Base-by-base conservation (phyloP, 2,888 invertebrate genomes). In the Sialis fuliginosa region DNA sequence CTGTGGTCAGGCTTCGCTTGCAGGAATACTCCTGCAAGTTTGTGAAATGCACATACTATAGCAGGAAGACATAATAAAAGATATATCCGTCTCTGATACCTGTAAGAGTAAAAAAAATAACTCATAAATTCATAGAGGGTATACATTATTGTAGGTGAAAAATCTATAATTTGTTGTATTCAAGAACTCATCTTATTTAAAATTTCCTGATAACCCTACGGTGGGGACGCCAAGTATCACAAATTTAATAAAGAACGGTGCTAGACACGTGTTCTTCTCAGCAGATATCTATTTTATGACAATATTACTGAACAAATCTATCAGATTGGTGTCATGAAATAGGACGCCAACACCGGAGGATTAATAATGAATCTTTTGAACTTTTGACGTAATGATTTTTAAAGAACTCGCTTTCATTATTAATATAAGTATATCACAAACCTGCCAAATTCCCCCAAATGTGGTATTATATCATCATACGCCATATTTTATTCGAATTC, bases 41-140 rank as follows among this genome's bases (percentile, higher is more conserved):
- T 82, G 60, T 82, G 81, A 54, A 83, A 77, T 43, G 81, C 81
- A 61, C 80, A 80, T 10, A 77, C 68, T 56, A 83, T 77, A 6
- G 79, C 77, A 13, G 82, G 81, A 43, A 82, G 64, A 56, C 81
- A 80, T 40, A 83, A 66, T 40, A 82, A 61, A 50, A 81, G 66
- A 57, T 79, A 81, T 51, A 81, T 76, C 51, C 76, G 67, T 54
- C 70, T 72, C 60, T 83, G 83, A 58, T 82, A 81, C 42, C 67
- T 57, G 45, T 39, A 52, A 53, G 42, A 42, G n/a, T 40, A 42
- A 39, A 40, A 48, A 33, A 9, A 9, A 9, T 34, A 34, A 34
- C 9, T 34, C 6, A 35, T 30, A 49, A 31, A 13, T 33, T 6
- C n/a, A n/a, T n/a, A n/a, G n/a, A n/a, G n/a, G n/a, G n/a, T n/a